Evolutionary conservation across 1,140 invertebrate genomes (phyloP), one percentile per base, ranked within the genome.

Genomic region (Drosophila punjabiensis): DNA sequence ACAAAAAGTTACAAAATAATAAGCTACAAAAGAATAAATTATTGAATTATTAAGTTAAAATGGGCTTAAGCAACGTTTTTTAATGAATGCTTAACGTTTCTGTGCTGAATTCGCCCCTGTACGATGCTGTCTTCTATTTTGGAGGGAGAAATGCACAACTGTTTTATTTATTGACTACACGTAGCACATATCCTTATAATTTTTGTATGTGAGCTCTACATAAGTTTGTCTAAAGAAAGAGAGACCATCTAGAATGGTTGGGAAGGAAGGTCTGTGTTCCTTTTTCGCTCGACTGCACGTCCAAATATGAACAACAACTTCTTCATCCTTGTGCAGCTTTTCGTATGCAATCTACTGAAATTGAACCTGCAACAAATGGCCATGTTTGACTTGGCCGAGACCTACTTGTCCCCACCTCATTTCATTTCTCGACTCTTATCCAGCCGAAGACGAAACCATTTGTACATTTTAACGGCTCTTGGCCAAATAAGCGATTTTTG

Each of bases 121-220:
- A 10, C n/a, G 14, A 28, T 24, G 33, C 28, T 41, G 41, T 32
- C 45, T 32, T 24, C 37, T 24, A 35, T 80, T 73, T 55, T 20
- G 47, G 35, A 28, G 45, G 37, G 48, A 58, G 78, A 68, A 76
- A 60, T 89, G 59, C 81, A 71, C 85, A 70, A 85, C 85, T 90
- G 85, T 88, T 90, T 90, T 88, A 88, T 88, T 88, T 88, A 88
- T 88, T 88, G 86, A 88, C 86, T 88, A 76, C 85, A 88, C 85
- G 85, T 88, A 85, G 82, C 78, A 71, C 75, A 85, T 88, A 90
- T 88, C 79, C 86, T 79, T 88, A 88, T 90, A 88, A 90, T 88
- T 88, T 88, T 90, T 89, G 85, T 89, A 85, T 69, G 71, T 64
- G 67, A 80, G 62, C 58, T 83, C 65, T 64, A 82, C 75, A 87